Percentiles rank a stretch among this genome's conserved stretches.
These are phyloP conservation scores for Phoxinus dragarum DNA, from an alignment of 2,797 vertebrate species.

Conservation along the genomic window DNA sequence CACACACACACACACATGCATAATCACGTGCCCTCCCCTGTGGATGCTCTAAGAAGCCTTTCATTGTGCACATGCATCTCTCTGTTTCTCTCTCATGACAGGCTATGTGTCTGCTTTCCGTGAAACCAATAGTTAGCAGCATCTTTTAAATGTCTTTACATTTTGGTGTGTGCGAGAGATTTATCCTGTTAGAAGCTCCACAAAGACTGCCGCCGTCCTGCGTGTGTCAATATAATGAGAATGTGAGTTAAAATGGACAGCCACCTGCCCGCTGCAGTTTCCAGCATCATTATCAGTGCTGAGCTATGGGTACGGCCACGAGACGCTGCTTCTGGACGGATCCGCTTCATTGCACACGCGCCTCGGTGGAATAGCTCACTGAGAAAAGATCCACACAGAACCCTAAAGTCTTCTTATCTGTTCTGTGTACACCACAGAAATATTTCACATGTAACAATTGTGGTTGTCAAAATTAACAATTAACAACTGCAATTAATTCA, in stretches of 20 bases:
- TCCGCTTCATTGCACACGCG: not conserved
- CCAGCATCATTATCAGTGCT: slow-evolving; percentile 37
- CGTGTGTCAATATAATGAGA: slow-evolving; percentile 42
- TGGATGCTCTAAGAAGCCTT: slow-evolving; percentile 3
- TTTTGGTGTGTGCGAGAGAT: not conserved
- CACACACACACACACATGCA: slow-evolving; percentile 34
- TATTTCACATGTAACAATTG: not conserved
- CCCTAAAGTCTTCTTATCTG: not conserved
- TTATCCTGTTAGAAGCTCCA: not conserved
- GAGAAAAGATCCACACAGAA: not conserved
- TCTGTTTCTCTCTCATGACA: not conserved
- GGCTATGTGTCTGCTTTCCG: not conserved
- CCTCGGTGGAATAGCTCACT: not conserved
- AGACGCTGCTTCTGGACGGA: slow-evolving; percentile 22
- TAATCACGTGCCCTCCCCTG: slow-evolving; percentile 6
- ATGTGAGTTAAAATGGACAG: slow-evolving; percentile 51
- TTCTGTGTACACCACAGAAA: not conserved
- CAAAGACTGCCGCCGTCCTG: not conserved
- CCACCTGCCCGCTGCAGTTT: slow-evolving; percentile 31
- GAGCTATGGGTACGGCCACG: slow-evolving; percentile 12
- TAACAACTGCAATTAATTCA: not conserved
- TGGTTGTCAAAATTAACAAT: not conserved
- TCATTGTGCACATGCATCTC: not conserved
- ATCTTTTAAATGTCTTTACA: not conserved
- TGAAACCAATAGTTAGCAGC: not conserved